Evolutionary conservation across 1,140 invertebrate genomes (phyloP), one percentile per base, ranked within the genome.

Genomic region (Dendroctonus valens): DNA sequence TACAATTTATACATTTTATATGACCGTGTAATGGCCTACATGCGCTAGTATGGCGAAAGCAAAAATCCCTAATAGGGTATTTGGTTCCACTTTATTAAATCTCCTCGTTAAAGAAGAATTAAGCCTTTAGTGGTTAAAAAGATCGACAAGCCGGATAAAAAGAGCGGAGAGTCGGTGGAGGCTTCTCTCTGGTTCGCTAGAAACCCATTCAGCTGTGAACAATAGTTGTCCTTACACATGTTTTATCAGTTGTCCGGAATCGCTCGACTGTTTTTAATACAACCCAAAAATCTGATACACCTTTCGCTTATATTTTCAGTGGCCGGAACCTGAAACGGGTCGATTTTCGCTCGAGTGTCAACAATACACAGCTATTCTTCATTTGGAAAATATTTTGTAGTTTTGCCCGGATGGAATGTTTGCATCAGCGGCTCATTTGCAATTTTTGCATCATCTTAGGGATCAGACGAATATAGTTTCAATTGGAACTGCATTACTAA

Each of bases 51-150:
- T 41, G 53, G 39, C 9, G 41, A 55, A 55, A 26, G 53, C 53
- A 55, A 55, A 55, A 55, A 55, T 11, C 53, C 53, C 53, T 55
- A 55, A 55, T 55, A 55, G 53, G 53, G 53, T 41, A 53, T 62
- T 62, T 54, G 49, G 60, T 62, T 62, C 60, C 60, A 62, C 60
- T 62, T 62, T 62, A 62, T 62, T 62, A 62, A 62, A 53, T 63
- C 51, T 63, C 61, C 61, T 63, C 61, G 52, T 63, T 63, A 63
- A 63, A 55, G 61, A 54, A 63, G 61, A 63, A 63, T 63, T 63
- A 63, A 63, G 51, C 51, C 59, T 61, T 61, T 54, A 44, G 61
- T 55, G 51, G 61, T 44, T 55, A 54, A 44, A 38, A 54, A 54
- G 61, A 63, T 63, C 49, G 59, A 61, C 53, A 58, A 52, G 49